Percentiles rank a stretch among this genome's conserved stretches.
phyloP scores from a whole-genome alignment of 1,140 invertebrate species.

The Mactra quadrangularis region DNA sequence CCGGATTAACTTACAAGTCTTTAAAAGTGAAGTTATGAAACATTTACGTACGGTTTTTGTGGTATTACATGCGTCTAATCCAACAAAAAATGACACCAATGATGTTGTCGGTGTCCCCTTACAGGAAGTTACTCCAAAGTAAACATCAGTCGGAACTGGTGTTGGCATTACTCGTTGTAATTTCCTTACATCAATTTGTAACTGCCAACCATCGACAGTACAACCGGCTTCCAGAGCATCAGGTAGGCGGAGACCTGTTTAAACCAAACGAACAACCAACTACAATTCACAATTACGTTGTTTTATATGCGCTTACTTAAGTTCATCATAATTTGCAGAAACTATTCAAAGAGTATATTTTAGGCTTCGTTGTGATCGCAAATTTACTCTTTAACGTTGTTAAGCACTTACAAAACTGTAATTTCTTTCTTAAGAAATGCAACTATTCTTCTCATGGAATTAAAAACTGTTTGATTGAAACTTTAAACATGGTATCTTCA shows the following conservation, averaged over 20 bases:
- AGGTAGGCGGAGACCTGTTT: conserved; percentile 13
- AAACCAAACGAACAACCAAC: neutral
- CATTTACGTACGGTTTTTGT: conserved; percentile 9
- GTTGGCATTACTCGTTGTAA: conserved; percentile 18
- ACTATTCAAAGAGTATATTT: too few species aligned
- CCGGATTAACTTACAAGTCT: neutral
- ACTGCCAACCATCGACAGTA: neutral
- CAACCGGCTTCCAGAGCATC: conserved; percentile 8
- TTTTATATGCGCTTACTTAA: too few species aligned
- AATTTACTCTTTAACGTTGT: neutral
- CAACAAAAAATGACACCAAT: neutral
- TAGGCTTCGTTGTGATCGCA: too few species aligned
- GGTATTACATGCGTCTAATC: neutral
- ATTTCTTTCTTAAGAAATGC: too few species aligned
- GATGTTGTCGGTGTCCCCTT: neutral
- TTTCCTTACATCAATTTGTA: neutral
- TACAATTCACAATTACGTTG: too few species aligned
- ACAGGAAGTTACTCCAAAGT: neutral
- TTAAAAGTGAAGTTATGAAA: neutral
- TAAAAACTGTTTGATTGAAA: too few species aligned
- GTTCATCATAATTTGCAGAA: too few species aligned
- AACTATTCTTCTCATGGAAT: too few species aligned
- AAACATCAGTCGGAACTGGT: neutral
- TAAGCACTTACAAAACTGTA: too few species aligned
- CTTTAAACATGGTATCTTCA: too few species aligned